Percentiles rank a stretch among this genome's conserved stretches.
Evolutionary conservation across 2,797 vertebrate genomes (phyloP).

Genomic region (Diglossa cyanea): DNA sequence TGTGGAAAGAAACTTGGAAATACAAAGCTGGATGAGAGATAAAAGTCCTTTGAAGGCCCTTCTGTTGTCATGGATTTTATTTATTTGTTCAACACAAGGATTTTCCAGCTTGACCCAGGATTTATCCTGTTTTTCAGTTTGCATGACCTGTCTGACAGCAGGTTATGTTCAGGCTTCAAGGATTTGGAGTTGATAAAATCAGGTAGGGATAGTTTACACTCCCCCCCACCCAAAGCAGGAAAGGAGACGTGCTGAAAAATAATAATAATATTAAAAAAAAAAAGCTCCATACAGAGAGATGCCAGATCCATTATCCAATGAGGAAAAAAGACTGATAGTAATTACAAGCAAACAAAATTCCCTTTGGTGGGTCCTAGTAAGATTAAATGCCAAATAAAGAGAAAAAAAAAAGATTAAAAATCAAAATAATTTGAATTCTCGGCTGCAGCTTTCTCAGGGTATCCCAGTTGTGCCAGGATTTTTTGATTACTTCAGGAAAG

Average conservation of each 20-base stretch:
- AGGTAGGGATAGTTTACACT: not conserved
- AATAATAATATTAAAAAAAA: not conserved
- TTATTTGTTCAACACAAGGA: not conserved
- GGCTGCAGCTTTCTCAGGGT: not conserved
- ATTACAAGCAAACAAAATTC: not conserved
- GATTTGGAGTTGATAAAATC: not conserved
- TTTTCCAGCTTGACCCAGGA: not conserved
- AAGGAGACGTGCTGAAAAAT: not conserved
- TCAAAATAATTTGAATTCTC: not conserved
- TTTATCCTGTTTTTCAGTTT: not conserved
- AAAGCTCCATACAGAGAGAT: not conserved
- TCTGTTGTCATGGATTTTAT: not conserved
- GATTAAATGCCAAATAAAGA: not conserved
- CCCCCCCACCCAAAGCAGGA: not conserved
- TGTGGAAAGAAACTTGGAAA: not conserved
- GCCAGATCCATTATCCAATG: not conserved
- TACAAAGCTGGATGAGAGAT: not conserved
- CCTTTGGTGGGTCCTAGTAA: not conserved
- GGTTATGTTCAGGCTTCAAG: not conserved
- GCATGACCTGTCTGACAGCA: not conserved
- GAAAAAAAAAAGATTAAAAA: accelerated
- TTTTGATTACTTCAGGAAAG: not conserved
- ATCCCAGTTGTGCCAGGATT: not conserved
- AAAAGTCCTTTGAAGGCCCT: not conserved
- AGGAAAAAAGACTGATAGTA: not conserved